Conservation (phyloP, 2,888 invertebrate genomes). For the Eulithis prunata region DNA sequence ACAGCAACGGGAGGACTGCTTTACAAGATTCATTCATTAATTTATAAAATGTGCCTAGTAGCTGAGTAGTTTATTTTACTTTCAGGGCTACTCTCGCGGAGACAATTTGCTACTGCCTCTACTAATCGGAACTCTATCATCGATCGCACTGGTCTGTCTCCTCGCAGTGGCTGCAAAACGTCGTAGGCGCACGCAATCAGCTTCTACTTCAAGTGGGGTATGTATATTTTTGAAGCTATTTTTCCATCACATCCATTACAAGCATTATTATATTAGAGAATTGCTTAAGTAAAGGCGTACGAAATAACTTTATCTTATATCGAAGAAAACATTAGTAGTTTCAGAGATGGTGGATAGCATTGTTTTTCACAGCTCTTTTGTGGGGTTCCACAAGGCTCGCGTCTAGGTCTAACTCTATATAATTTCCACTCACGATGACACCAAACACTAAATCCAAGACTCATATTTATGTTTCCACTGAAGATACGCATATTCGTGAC, state of each 20-base stretch:
- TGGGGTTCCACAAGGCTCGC: background rate
- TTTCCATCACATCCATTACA: too few species aligned
- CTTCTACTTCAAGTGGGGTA: conserved; percentile 76
- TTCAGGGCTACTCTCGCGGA: conserved; percentile 84
- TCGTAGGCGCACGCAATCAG: conserved; percentile 64
- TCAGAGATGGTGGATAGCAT: background rate
- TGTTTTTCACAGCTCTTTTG: background rate
- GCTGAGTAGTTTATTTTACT: conserved; percentile 25
- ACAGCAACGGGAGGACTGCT: background rate
- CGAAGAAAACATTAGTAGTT: too few species aligned
- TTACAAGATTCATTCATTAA: background rate
- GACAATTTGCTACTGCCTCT: conserved; percentile 85
- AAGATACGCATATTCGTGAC: conserved; percentile 5
- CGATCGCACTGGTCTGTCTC: conserved; percentile 73
- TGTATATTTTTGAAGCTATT: conserved; percentile 9
- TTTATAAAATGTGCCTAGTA: background rate
- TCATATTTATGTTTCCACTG: conserved; percentile 2
- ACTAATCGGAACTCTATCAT: conserved; percentile 80
- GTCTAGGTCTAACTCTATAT: background rate
- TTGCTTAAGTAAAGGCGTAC: too few species aligned
- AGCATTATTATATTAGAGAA: too few species aligned
- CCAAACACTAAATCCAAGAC: background rate
- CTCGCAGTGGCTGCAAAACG: conserved; percentile 82
- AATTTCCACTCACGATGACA: background rate
- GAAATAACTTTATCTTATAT: too few species aligned